Evolutionary conservation across 2,113 vertebrate species (phyloP).

Genomic region (Nansenia antarctica): DNA sequence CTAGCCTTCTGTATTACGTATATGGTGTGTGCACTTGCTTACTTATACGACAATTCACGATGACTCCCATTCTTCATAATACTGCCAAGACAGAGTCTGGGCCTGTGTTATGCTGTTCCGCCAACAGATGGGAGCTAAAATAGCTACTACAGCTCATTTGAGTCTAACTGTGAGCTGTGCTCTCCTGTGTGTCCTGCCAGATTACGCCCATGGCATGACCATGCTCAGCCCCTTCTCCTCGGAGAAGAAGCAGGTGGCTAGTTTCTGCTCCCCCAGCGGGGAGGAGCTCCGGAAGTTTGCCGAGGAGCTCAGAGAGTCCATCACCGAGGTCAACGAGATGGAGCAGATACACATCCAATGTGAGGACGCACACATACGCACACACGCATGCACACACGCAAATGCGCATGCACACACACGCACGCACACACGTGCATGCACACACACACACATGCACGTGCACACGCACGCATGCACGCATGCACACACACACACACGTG

Average conservation of each 20-base stretch:
- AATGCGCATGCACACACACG: not conserved
- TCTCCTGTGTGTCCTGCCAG: conserved; percentile 63
- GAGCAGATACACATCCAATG: conserved; percentile 98
- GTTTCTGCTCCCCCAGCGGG: conserved; percentile 92
- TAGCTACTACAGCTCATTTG: too few relatives aligned
- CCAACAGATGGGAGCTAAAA: too few relatives aligned
- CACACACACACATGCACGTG: too few relatives aligned
- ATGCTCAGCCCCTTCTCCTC: conserved; percentile 93
- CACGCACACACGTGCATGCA: not conserved
- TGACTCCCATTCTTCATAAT: too few relatives aligned
- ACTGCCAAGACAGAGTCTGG: too few relatives aligned
- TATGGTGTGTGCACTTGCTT: too few relatives aligned
- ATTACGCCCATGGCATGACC: conserved; percentile 96
- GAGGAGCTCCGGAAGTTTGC: conserved; percentile 98
- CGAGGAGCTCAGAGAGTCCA: conserved; percentile 96
- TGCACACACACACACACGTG: not conserved
- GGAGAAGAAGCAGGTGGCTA: conserved; percentile 95
- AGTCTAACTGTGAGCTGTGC: not conserved
- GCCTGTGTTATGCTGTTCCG: too few relatives aligned
- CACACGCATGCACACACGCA: not conserved
- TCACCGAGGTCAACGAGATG: conserved; percentile 97
- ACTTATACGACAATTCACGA: too few relatives aligned
- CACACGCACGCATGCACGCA: not conserved
- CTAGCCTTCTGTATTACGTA: too few relatives aligned
- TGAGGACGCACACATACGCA: conserved; percentile 69